These are phyloP conservation scores for Cosmia trapezina DNA, from an alignment of 2,888 invertebrate genomes.

Conservation along the genomic window DNA sequence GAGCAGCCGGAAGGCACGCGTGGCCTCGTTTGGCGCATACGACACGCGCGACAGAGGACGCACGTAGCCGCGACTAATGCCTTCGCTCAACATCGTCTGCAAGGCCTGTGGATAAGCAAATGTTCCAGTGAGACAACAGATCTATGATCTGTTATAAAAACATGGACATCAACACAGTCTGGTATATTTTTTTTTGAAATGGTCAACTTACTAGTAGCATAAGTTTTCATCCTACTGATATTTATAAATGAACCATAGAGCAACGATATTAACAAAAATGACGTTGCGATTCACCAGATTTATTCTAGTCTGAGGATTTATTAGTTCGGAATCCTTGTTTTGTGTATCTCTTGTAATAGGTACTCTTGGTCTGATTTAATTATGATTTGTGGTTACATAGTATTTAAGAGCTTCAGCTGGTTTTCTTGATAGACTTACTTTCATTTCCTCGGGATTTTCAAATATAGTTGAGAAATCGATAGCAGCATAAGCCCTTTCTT, in stretches of 20 bases:
- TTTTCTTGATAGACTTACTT: slow-evolving; percentile 61
- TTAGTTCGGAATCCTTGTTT: not conserved
- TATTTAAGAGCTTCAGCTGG: too few relatives aligned
- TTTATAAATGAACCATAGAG: not conserved
- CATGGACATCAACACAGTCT: not conserved
- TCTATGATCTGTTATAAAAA: not conserved
- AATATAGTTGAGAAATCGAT: slow-evolving; percentile 73
- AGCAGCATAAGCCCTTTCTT: slow-evolving; percentile 62
- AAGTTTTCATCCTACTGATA: too few relatives aligned
- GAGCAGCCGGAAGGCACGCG: slow-evolving; percentile 75
- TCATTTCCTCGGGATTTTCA: slow-evolving; percentile 57
- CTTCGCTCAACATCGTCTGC: slow-evolving; percentile 74
- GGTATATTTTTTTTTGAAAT: not conserved
- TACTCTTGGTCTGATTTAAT: not conserved
- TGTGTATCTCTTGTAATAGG: too few relatives aligned
- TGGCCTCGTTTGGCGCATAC: not conserved
- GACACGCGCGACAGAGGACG: slow-evolving; percentile 69
- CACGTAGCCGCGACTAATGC: slow-evolving; percentile 78
- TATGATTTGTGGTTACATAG: not conserved
- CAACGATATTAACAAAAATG: not conserved
- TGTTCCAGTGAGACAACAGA: not conserved
- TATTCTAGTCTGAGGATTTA: too few relatives aligned
- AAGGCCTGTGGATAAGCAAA: slow-evolving; percentile 65
- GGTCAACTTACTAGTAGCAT: not conserved
- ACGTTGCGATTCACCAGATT: not conserved